A percentile compares a stretch with the other conserved stretches of the same genome.
phyloP scores from a whole-genome alignment of 2,797 vertebrate species.

The Cyprinella venusta region DNA sequence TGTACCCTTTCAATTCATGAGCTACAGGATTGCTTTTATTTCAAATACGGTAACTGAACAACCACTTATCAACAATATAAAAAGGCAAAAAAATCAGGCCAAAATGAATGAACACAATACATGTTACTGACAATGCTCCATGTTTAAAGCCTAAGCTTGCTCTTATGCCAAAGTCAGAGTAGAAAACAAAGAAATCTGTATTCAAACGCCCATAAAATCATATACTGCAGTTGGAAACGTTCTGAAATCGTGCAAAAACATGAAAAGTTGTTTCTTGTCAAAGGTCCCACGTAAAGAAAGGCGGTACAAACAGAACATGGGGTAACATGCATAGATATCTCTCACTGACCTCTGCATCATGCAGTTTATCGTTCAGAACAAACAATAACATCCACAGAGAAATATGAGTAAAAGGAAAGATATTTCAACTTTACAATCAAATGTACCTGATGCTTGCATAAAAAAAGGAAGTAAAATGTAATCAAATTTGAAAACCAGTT shows the following conservation, averaged over 20 bases:
- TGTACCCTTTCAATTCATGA: conserved; percentile 35
- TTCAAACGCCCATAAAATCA: conserved; percentile 36
- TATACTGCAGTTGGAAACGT: conserved; percentile 30
- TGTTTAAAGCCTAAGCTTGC: conserved; percentile 67
- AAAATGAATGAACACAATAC: conserved; percentile 51
- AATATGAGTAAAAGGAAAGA: conserved; percentile 63
- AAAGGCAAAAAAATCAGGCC: conserved; percentile 66
- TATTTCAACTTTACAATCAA: conserved; percentile 40
- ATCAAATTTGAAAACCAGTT: conserved; percentile 80
- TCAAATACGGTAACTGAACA: conserved; percentile 76
- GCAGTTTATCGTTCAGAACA: conserved; percentile 75
- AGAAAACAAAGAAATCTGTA: background rate
- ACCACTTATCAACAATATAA: conserved; percentile 68
- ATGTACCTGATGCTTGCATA: conserved; percentile 60
- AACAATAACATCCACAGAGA: conserved; percentile 82
- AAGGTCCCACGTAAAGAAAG: conserved; percentile 59
- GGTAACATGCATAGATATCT: conserved; percentile 70
- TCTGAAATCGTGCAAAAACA: conserved; percentile 72
- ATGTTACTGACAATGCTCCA: conserved; percentile 47
- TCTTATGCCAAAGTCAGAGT: conserved; percentile 10
- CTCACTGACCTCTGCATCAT: conserved; percentile 77
- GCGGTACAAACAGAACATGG: conserved; percentile 61
- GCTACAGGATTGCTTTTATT: conserved; percentile 76
- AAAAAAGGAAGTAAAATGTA: conserved; percentile 60
- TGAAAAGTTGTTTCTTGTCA: conserved; percentile 63